Evolutionary conservation across 1,140 invertebrate genomes (phyloP), one percentile per base, ranked within the genome.

Genomic region (Antheraea pernyi): DNA sequence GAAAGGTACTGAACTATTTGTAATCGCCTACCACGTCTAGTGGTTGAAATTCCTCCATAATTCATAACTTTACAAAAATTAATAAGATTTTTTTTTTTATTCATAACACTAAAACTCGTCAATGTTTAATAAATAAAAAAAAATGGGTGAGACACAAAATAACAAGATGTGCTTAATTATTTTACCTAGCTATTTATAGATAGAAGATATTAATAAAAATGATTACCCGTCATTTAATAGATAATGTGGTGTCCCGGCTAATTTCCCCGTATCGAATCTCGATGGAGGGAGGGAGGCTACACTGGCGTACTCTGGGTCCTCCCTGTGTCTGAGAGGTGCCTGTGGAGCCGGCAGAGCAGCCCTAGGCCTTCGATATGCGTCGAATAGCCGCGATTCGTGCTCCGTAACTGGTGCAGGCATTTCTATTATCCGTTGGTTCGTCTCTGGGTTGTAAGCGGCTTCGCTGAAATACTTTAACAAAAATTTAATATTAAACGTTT

Each of bases 381-480:
- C 88, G 80, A 88, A 90, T 78, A 88, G 81, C 68, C 82, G 86
- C 75, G 84, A 86, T 75, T 88, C 89, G 79, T 84, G 89, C 73
- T 87, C 91, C 10, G 82, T 82, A 36, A 84, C 83, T 62, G 82
- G 85, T 19, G 87, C 89, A 62, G 67, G 88, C 89, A 89, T 92
- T 11, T 91, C 89, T 69, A 80, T 46, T 3, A 72, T 82, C 81
- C 95, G 93, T 83, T 95, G 96, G 92, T 97, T 97, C 70, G 96
- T 96, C 86, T 97, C 95, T 36, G 97, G 97, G 84, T 97, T 97
- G 85, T 98, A 96, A 5, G 97, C 97, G 61, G 96, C 96, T 85
- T 97, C 96, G 66, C 96, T 95, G 86, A 97, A 98, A 92, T 97
- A 97, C 97, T 98, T 88, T 92, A 79, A 74, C 76, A 65, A 19